Evolutionary conservation across 2,797 vertebrate species (phyloP), one percentile per base, ranked within the genome.

Genomic region (Macroramphosus scolopax): DNA sequence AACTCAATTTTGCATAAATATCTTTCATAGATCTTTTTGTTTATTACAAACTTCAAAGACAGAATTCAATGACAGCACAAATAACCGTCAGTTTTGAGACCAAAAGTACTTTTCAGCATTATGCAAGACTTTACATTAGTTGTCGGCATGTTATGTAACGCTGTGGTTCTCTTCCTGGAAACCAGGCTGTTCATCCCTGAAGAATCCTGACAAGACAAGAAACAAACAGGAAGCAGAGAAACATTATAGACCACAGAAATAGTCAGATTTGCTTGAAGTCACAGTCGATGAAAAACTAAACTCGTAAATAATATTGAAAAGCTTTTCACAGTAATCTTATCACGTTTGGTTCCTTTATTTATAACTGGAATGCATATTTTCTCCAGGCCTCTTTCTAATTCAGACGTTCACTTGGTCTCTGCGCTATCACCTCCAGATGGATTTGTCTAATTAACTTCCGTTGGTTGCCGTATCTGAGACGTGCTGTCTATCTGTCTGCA

Each of bases 401-500:
- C n/a, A n/a, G n/a, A n/a, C 25, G 9, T 20, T 20, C 15, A 1
- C 17, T 17, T 2, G 4, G 33, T 29, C 37, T 49, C 35, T 30
- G n/a, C n/a, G n/a, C n/a, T n/a, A n/a, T n/a, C n/a, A 30, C 31
- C 15, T 41, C 18, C 26, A 22, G n/a, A 5, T n/a, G 1, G 9
- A 48, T 58, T 48, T 56, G 18, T 56, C 56, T 8, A 1, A 38
- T 68, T 72, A 68, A 50, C 31, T 25, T 30, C 9, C 26, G 67
- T 75, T 22, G 75, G 75, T 77, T n/a, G 15, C 24, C 5, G 20
- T 3, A 29, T 33, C 51, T 2, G 33, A 69, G 47, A 51, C 6
- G 1, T 20, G 45, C 57, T 40, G 43, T 60, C 78, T 53, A 60
- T 7, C 55, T 41, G 14, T 1, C 24, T 17, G 47, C 68, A 25